Evolutionary conservation across 2,113 vertebrate genomes (phyloP).

Genomic region (Mugil cephalus): DNA sequence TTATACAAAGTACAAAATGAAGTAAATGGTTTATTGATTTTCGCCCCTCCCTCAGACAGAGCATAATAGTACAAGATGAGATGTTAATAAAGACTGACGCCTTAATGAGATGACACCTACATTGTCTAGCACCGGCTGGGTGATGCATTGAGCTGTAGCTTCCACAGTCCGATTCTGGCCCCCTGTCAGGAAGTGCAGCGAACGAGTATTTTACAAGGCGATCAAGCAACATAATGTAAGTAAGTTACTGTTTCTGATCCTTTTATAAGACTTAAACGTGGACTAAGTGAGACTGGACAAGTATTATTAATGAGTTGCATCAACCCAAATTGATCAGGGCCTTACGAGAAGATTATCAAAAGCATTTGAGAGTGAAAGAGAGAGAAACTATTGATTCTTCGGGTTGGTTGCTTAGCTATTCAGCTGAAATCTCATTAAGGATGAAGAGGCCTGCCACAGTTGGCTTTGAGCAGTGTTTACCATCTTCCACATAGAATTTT

Average conservation of each 20-base stretch:
- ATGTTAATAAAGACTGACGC: conserved; percentile 68
- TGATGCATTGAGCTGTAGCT: conserved; percentile 29
- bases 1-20: conserved; percentile 58
- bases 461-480: conserved; percentile 76
- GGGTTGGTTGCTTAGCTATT: conserved; percentile 74
- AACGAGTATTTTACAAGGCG: conserved; percentile 18
- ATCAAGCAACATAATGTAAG: conserved; percentile 31
- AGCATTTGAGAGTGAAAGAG: conserved; percentile 74
- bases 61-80: conserved; percentile 51
- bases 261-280: conserved; percentile 60
- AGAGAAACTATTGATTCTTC: conserved; percentile 76
- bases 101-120: conserved; percentile 60
- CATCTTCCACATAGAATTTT: conserved; percentile 74
- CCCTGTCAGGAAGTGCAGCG: not conserved
- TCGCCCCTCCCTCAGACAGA: conserved; percentile 32
- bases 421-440: conserved; percentile 82
- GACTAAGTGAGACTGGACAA: conserved; percentile 58
- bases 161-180: conserved; percentile 12
- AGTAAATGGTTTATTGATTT: conserved; percentile 78
- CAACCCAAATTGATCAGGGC: conserved; percentile 77
- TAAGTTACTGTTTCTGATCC: conserved; percentile 49
- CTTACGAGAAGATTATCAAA: conserved; percentile 83
- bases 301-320: conserved; percentile 79
- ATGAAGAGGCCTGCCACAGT: conserved; percentile 72
- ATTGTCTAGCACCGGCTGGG: conserved; percentile 27